These are phyloP conservation scores for Norana najaformis DNA, from an alignment of 2,888 invertebrate genomes.

Conservation along the genomic window DNA sequence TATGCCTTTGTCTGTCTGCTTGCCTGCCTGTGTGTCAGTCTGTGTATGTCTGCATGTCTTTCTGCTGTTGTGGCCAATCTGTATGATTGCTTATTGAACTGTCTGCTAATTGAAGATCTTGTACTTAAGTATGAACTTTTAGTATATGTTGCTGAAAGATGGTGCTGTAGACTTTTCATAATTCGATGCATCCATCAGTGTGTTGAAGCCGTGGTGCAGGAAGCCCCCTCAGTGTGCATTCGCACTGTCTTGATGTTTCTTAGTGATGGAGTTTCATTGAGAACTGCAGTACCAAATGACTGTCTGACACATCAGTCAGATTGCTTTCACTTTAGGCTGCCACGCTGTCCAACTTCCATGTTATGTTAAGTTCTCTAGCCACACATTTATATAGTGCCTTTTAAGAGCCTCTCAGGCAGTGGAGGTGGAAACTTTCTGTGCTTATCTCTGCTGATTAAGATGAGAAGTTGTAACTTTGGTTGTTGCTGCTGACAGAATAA, in stretches of 20 bases:
- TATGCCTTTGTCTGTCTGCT: background rate
- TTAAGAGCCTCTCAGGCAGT: background rate
- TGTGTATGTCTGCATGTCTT: background rate
- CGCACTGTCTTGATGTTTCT: background rate
- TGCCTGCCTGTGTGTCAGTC: background rate
- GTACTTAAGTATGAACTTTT: background rate
- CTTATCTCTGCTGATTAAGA: background rate
- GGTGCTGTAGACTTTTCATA: background rate
- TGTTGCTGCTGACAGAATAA: background rate
- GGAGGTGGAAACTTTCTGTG: background rate
- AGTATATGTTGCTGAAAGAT: background rate
- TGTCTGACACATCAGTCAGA: background rate
- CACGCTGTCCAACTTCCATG: background rate
- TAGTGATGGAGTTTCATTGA: background rate
- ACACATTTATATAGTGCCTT: background rate
- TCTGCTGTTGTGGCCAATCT: background rate
- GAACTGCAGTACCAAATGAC: too few species aligned
- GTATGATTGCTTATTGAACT: too few species aligned
- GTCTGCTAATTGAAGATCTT: background rate
- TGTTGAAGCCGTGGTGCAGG: background rate
- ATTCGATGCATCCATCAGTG: background rate
- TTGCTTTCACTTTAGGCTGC: background rate
- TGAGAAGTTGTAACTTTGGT: background rate
- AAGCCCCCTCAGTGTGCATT: background rate
- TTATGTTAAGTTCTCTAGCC: background rate